Base-by-base conservation (phyloP, 2,888 invertebrate species). In the Cancer borealis region DNA sequence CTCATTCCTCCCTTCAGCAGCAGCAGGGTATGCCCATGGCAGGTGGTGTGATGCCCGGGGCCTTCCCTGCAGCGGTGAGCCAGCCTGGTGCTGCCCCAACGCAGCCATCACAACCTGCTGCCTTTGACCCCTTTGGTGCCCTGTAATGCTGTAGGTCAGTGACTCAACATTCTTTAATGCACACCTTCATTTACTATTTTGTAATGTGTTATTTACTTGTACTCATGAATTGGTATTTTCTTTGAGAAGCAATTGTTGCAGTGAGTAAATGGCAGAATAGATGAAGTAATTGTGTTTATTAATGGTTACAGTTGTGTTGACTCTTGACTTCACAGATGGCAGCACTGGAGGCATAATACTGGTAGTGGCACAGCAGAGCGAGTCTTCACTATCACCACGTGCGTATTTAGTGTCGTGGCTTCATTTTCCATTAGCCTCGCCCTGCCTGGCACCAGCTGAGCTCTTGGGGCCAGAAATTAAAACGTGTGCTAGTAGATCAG, bases 41-140 rank as follows among this genome's bases (percentile, higher is more conserved):
- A 39, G 66, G 87, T 73, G 91, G 92, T 47, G 88, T 87, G 47
- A 93, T 95, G 90, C 66, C 92, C 14, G 93, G 92, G 4, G 87
- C 49, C 30, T 93, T 93, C 88, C 93, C 93, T 10, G 92, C 92
- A 54, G 90, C 89, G 26, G 93, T 91, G 26, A 39, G 92, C 60
- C 95, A 93, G 79, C 91, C 95, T 0, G 88, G 91, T 21, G 93
- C 79, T 26, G 93, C 92, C 46, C 95, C 93, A 47, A 21, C 95
- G 12, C 91, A 93, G 60, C 91, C 95, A 5, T 17, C 93, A 79
- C 88, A 93, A 73, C 89, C 95, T 39, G 84, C 93, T 39, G 94
- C 91, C 46, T 95, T 95, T 92, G 95, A 95, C 47, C 95, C 95
- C 17, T 95, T 95, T 54, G 94, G 95, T 91, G 95, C 94, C 66